Conservation (phyloP, 2,113 vertebrate species). For the Globicephala melas region DNA sequence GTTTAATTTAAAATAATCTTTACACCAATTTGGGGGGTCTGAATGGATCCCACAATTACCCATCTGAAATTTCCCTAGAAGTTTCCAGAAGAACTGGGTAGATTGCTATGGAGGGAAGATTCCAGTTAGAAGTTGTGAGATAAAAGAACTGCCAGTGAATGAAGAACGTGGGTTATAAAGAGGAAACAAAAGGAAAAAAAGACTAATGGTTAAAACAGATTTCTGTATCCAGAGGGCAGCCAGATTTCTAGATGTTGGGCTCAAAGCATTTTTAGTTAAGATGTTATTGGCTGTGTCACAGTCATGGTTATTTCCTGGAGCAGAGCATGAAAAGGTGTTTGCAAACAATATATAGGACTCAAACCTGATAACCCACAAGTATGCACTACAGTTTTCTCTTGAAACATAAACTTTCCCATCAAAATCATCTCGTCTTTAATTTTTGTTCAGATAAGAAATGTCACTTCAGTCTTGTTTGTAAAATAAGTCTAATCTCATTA, state of each 20-base stretch:
- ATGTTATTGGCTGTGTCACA: not conserved
- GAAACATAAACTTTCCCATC: not conserved
- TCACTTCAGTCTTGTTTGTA: not conserved
- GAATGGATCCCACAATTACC: not conserved
- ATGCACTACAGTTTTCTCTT: accelerated
- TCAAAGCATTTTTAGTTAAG: not conserved
- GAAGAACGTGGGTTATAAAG: not conserved
- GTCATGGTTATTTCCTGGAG: not conserved
- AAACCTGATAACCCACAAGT: not conserved
- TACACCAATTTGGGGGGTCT: not conserved
- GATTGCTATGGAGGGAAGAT: not conserved
- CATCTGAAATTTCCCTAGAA: not conserved
- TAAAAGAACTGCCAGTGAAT: not conserved
- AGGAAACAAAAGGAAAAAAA: not conserved
- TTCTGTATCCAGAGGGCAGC: not conserved
- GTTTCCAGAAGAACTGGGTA: not conserved
- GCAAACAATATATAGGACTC: no score
- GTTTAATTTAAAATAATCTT: not conserved
- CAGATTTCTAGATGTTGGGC: not conserved
- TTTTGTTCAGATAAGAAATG: not conserved
- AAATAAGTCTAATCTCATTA: not conserved
- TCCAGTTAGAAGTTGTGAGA: not conserved
- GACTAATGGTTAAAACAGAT: no score
- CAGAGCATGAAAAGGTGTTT: not conserved
- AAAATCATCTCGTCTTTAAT: not conserved